A percentile compares a stretch with the other conserved stretches of the same genome.
Conservation (phyloP, 2,113 vertebrate genomes). For the Phrynocephalus versicolor region DNA sequence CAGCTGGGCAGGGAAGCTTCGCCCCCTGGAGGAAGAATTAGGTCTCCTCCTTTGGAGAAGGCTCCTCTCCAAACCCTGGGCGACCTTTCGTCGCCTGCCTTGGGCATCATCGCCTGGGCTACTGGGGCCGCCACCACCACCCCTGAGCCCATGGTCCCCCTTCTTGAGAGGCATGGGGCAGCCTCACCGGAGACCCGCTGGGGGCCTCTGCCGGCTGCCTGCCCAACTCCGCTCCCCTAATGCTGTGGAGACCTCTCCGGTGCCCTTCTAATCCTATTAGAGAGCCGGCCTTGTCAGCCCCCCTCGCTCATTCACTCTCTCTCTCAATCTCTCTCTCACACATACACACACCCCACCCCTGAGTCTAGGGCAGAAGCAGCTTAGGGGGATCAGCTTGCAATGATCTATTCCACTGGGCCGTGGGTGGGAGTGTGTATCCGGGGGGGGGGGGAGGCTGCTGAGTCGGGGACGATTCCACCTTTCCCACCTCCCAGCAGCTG, state of each 20-base stretch:
- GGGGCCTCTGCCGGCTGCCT: conserved; percentile 20
- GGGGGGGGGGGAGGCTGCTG: accelerated
- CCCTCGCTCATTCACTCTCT: not conserved
- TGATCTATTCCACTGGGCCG: not conserved
- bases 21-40: no score
- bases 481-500: not conserved
- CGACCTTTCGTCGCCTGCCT: not conserved
- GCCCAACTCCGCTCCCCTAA: conserved; percentile 21
- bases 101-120: not conserved
- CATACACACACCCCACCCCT: not conserved
- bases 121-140: not conserved
- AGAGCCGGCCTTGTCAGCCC: conserved; percentile 28
- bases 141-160: no score
- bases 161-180: not conserved
- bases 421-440: no score
- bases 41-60: not conserved
- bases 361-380: not conserved
- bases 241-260: conserved; percentile 27
- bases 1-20: no score
- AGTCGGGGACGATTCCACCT: not conserved
- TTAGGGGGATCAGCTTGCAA: not conserved
- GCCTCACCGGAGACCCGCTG: not conserved
- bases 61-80: not conserved
- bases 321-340: no score
- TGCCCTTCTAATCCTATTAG: conserved; percentile 63